These are phyloP conservation scores for Capreolus pygargus DNA, from an alignment of 2,113 vertebrate genomes.

Conservation along the genomic window DNA sequence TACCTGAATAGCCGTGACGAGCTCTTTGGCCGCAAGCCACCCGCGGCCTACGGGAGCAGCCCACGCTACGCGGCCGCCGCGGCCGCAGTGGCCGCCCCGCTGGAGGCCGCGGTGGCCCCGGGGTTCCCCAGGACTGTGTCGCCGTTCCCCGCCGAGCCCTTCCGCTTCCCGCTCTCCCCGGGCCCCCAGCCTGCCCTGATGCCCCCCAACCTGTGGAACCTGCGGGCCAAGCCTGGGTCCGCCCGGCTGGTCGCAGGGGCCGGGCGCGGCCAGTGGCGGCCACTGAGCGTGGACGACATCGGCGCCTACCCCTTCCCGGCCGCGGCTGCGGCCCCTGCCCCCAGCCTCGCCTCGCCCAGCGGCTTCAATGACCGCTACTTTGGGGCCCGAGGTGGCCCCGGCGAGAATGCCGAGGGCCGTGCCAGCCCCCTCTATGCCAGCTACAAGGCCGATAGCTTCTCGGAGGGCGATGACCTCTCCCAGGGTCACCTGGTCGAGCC, in stretches of 20 bases:
- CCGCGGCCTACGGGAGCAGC: slow-evolving; percentile 82
- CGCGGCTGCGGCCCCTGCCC: slow-evolving; percentile 66
- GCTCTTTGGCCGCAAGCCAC: slow-evolving; percentile 86
- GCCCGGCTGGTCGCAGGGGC: slow-evolving; percentile 85
- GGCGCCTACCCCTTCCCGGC: slow-evolving; percentile 87
- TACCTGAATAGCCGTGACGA: slow-evolving; percentile 90
- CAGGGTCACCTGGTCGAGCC: slow-evolving; percentile 86
- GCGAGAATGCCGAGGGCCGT: slow-evolving; percentile 82
- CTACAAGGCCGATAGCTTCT: slow-evolving; percentile 89
- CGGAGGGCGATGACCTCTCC: slow-evolving; percentile 90
- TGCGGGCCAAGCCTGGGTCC: slow-evolving; percentile 88
- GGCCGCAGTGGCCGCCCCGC: slow-evolving; percentile 83
- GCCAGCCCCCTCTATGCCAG: slow-evolving; percentile 88
- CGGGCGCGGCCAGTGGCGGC: slow-evolving; percentile 87
- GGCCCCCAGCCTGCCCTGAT: slow-evolving; percentile 86
- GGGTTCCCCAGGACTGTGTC: slow-evolving; percentile 87
- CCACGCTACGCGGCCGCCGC: slow-evolving; percentile 85
- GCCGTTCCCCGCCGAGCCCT: slow-evolving; percentile 88
- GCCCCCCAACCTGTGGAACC: slow-evolving; percentile 84
- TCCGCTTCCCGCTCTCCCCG: slow-evolving; percentile 86
- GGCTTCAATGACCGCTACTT: slow-evolving; percentile 92
- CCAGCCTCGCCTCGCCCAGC: slow-evolving; percentile 85
- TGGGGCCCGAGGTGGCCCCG: slow-evolving; percentile 78
- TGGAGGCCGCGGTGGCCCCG: slow-evolving; percentile 83
- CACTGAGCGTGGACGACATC: slow-evolving; percentile 92